These are phyloP conservation scores for Tenodera sinensis DNA, from an alignment of 2,888 invertebrate species.

Conservation along the genomic window DNA sequence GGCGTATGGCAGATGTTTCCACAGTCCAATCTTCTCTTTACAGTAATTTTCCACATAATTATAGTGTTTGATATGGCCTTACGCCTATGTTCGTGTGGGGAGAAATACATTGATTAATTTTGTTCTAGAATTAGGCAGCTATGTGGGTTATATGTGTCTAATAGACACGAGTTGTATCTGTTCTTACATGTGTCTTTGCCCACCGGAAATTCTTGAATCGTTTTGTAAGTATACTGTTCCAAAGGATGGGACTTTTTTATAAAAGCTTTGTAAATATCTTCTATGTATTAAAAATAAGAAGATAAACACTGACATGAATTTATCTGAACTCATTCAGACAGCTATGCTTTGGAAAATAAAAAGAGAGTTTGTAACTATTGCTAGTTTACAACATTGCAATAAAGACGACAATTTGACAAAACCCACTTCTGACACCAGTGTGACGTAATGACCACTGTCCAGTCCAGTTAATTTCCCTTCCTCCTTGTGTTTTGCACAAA, in stretches of 20 bases:
- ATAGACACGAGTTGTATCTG: not conserved
- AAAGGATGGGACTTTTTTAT: not conserved
- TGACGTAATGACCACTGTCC: no score
- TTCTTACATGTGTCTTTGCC: not conserved
- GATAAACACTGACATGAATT: no score
- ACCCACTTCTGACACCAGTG: no score
- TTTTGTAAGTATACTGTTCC: not conserved
- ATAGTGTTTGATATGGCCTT: not conserved
- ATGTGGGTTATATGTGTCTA: not conserved
- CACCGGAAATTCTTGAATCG: not conserved
- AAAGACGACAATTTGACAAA: no score
- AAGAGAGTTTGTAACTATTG: no score
- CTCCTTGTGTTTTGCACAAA: no score
- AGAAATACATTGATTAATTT: not conserved
- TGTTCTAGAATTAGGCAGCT: not conserved
- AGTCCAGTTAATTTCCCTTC: no score
- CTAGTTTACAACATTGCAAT: no score
- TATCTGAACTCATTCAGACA: no score
- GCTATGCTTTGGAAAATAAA: no score
- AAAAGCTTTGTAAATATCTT: no score
- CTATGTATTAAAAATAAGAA: no score
- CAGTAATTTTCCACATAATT: not conserved
- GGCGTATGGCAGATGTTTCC: not conserved
- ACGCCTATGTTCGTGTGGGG: not conserved
- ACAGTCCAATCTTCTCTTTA: not conserved